Base-by-base conservation (phyloP, 2,888 invertebrate species). In the Latrodectus elegans region DNA sequence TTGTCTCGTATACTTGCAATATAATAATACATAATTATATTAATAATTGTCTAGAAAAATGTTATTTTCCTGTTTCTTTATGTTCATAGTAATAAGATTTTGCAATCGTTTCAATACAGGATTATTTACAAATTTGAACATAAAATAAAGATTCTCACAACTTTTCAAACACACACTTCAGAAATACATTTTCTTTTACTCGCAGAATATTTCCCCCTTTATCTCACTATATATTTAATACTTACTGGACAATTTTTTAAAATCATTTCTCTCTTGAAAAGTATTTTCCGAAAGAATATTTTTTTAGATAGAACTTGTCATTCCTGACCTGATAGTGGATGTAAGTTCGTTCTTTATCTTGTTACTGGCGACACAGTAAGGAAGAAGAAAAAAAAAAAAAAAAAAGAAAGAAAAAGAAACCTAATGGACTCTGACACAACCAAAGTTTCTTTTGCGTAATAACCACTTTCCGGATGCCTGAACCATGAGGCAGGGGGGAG, bases 401-500 rank as follows among this genome's bases (percentile, higher is more conserved):
- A n/a, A 60, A n/a, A n/a, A 15, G 10, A 15, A 15, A 11, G 53
- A 55, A 14, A 14, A 14, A 60, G 60, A 53, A 68, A 77, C 53
- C 78, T 79, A 79, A 79, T 79, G 78, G 78, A 55, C 22, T 38
- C 55, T 10, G 53, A 53, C 60, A 72, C 71, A 72, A 64, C 74
- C 55, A 68, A 75, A 81, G 67, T 81, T 82, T 82, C 70, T 75
- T 82, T 82, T 81, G 82, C 74, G 82, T 70, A 75, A 82, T 82
- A 82, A 82, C 77, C 65, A 52, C 68, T 26, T 82, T 70, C 65
- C 8, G 53, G 51, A 49, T 22, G 6, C 38, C 14, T 26, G 60
- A 38, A 55, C 60, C 38, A 60, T 22, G 38, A 53, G 52, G 53
- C 49, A 12, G 51, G 68, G 51, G 68, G 67, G 60, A 2, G n/a